Conservation (phyloP, 2,113 vertebrate species). For the Xiphorhynchus elegans region DNA sequence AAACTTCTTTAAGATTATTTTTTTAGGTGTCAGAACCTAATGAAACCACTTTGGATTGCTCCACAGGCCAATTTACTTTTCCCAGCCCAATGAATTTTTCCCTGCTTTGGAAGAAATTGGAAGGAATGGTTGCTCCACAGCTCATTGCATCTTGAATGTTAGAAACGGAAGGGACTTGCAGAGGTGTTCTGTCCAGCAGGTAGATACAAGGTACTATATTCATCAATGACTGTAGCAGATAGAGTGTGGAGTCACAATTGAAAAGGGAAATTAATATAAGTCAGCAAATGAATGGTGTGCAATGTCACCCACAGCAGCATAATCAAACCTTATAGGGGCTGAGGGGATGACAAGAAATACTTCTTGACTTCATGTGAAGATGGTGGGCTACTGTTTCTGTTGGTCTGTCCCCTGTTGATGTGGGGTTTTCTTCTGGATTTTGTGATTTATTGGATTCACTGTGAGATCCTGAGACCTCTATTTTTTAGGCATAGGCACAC, state of each 20-base stretch:
- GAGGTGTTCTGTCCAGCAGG: background rate
- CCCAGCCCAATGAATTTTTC: background rate
- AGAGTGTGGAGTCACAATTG: background rate
- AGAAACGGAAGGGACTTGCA: background rate
- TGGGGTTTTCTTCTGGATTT: fast-evolving
- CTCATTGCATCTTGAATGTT: background rate
- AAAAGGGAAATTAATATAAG: background rate
- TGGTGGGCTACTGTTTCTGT: background rate
- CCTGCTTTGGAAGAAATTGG: background rate
- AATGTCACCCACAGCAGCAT: background rate
- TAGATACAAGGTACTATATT: background rate
- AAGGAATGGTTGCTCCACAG: background rate
- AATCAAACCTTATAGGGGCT: background rate
- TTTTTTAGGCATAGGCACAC: background rate
- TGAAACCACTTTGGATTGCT: background rate
- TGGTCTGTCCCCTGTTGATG: background rate
- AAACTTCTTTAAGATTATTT: background rate
- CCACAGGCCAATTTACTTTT: background rate
- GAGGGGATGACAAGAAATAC: background rate
- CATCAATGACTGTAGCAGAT: background rate
- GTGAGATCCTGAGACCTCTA: background rate
- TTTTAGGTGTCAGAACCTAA: background rate
- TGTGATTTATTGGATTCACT: background rate
- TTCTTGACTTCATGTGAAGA: background rate
- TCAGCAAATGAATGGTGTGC: background rate